Percentiles rank a stretch among this genome's conserved stretches.
phyloP scores from a whole-genome alignment of 2,113 vertebrate genomes.

The Gallinago jamesoni region DNA sequence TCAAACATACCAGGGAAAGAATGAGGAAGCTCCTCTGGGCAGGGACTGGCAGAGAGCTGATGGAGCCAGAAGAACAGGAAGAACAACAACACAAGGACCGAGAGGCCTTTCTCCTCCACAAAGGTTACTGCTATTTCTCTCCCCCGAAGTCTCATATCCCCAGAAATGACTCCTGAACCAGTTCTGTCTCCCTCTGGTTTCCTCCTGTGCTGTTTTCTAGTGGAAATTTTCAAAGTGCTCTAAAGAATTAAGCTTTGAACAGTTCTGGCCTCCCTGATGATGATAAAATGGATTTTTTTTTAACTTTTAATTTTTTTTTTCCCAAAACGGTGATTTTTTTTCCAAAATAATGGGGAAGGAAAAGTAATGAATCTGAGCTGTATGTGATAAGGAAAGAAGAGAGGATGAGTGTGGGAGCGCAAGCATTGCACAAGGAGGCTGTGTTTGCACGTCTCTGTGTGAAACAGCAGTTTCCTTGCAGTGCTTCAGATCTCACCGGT shows the following conservation, averaged over 20 bases:
- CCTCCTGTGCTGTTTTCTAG: not conserved
- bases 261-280: not conserved
- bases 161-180: not conserved
- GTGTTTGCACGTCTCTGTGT: not conserved
- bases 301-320: not conserved
- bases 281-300: not conserved
- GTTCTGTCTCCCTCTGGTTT: not conserved
- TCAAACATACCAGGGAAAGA: not conserved
- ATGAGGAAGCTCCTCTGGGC: conserved; percentile 30
- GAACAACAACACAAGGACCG: not conserved
- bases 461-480: not conserved
- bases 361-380: not conserved
- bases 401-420: not conserved
- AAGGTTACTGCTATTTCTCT: not conserved
- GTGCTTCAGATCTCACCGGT: not conserved
- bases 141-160: not conserved
- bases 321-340: not conserved
- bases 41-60: not conserved
- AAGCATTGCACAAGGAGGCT: not conserved
- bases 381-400: not conserved
- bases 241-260: not conserved
- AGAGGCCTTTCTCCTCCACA: not conserved
- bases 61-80: conserved; percentile 21
- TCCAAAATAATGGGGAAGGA: not conserved
- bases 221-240: not conserved